These are phyloP conservation scores for Macaria liturata DNA, from an alignment of 2,888 invertebrate species.

Conservation along the genomic window DNA sequence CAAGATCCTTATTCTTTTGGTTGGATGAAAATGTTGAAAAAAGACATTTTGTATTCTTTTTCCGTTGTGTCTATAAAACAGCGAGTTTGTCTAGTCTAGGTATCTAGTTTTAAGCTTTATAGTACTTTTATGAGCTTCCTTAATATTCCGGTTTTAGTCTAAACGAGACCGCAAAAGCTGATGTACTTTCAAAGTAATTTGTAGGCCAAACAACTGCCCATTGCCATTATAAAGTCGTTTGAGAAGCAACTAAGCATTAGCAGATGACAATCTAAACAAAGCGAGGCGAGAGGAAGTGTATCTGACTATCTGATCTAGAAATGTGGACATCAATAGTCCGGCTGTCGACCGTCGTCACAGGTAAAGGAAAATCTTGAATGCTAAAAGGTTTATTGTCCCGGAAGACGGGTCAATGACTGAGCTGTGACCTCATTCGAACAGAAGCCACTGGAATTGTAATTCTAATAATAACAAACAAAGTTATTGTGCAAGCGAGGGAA, in stretches of 20 bases:
- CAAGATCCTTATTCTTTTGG: too few species aligned
- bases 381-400: conserved; percentile 34
- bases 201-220: conserved; percentile 4
- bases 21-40: too few species aligned
- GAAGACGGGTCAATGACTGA: conserved; percentile 32
- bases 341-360: conserved; percentile 25
- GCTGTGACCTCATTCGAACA: conserved; percentile 23
- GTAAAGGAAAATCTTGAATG: conserved; percentile 32
- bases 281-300: conserved; percentile 2
- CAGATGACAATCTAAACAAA: conserved; percentile 21
- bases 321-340: conserved; percentile 24
- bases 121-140: too few species aligned
- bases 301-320: conserved; percentile 1
- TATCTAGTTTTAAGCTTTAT: too few species aligned
- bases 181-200: conserved; percentile 6
- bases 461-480: conserved; percentile 2
- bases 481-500: conserved; percentile 6
- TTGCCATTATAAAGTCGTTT: conserved; percentile 8
- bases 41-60: too few species aligned
- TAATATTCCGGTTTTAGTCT: neutral
- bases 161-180: conserved; percentile 9
- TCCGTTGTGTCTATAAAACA: too few species aligned
- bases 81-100: too few species aligned
- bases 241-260: conserved; percentile 2
- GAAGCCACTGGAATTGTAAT: neutral